Base-by-base conservation (phyloP, 2,797 vertebrate genomes). In the Micrastur ruficollis region DNA sequence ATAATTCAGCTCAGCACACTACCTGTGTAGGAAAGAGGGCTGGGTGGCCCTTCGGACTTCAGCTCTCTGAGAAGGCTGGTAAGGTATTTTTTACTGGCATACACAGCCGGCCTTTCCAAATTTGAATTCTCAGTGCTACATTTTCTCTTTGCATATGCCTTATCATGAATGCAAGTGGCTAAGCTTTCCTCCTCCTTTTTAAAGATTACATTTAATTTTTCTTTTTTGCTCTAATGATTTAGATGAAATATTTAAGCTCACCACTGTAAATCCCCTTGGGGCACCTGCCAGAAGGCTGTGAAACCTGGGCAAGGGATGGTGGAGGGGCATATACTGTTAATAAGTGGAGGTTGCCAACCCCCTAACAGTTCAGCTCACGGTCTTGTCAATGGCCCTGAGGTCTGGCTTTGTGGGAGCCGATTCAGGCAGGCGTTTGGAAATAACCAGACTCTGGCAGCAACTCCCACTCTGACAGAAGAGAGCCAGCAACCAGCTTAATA, bases 211-310 rank as follows among this genome's bases (percentile, higher is more conserved):
- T 96, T 96, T 95, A 91, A 81, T 88, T 93, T 92, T 87, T 81
- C 68, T 91, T 92, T 79, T 81, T 93, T 55, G 16, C 81, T 89
- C 80, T 95, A 96, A 95, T 88, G 81, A 88, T 95, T 91, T 67
- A 81, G 86, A 96, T 94, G 70, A 94, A 96, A 97, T 95, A 95
- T 94, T 95, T 96, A 95, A 96, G 44, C 58, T 93, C 73, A 52
- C 63, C 9, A 18, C 73, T 74, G 67, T 78, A 86, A 93, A 89
- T 82, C 63, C 91, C 92, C 86, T 79, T 65, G 89, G 87, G 92
- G 83, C 59, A 90, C 56, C 95, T 96, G 91, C 81, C 86, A 94
- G 89, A 72, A 95, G 79, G 83, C 74, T 95, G 78, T 82, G 90
- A 83, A 84, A 90, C 89, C 81, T 65, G 83, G 67, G 53, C 74